Base-by-base conservation (phyloP, 2,888 invertebrate genomes). In the Dicyrtomina minuta region DNA sequence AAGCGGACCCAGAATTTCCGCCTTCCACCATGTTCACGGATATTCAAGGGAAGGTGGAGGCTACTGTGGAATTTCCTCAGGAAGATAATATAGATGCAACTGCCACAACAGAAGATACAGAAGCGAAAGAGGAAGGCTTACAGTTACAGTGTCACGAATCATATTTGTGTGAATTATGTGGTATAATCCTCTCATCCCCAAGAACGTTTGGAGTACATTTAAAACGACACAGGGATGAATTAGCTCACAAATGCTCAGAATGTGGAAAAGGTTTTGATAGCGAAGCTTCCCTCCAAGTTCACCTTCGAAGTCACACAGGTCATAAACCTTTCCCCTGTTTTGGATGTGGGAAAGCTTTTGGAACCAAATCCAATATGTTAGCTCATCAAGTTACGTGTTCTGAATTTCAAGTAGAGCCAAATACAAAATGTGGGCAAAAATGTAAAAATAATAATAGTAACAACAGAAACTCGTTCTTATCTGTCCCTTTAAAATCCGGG, bases 81-180 rank as follows among this genome's bases (percentile, higher is more conserved):
- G 43, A 43, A 13, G 43, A 12, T 13, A 13, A 46, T 17, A 17
- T 15, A 17, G 6, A 17, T 46, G 15, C 46, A 4, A 17, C n/a
- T 46, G 46, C 15, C 46, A 4, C 5, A 4, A 17, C 17, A 15
- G 53, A 53, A 53, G 8, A 53, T 53, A 6, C 22, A 20, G 24
- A 24, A 13, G 33, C 8, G 33, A 8, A 33, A 3, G 33, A 33
- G 8, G 33, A 33, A 33, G 33, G 8, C 33, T 3, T 33, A 33
- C 33, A 33, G 70, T 46, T 51, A 58, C n/a, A n/a, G n/a, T n/a
- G n/a, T n/a, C n/a, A n/a, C n/a, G n/a, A n/a, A n/a, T n/a, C n/a
- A 6, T 70, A 51, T 49, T 61, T 74, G n/a, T 74, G 74, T 60
- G 72, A 74, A 27, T 46, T 44, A 51, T 74, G 74, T 46, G 74